Evolutionary conservation across 2,888 invertebrate species (phyloP), one percentile per base, ranked within the genome.

Genomic region (Saturnia pavonia): DNA sequence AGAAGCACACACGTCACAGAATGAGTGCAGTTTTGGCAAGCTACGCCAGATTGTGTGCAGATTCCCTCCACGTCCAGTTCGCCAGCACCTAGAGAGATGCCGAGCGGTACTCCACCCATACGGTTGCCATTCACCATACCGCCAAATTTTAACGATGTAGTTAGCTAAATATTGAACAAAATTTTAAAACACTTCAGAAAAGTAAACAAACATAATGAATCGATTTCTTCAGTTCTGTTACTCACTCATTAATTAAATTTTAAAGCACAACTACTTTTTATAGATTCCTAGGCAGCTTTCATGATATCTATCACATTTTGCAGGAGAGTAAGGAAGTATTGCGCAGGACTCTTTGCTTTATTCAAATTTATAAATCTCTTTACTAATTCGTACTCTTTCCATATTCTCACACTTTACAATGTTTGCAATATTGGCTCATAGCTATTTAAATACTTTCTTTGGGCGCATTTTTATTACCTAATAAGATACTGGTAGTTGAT

Each of bases 51-150:
- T 40, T 81, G 79, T 7, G 81, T 79, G 78, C 94, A 94, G 66
- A 93, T 82, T 0, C 93, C 93, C 73, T 93, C 92, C 9, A 94
- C 87, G 48, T 94, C 94, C 76, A 92, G 74, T 72, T 90, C 89
- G 0, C 94, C 94, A 6, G 85, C 78, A 0, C 93, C 91, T 0
- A 92, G 79, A 6, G 90, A 80, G 7, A 85, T 77, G 16, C 93
- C 94, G 8, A 94, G 82, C 0, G 94, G 93, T 0, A 91, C 87
- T 0, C 87, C 88, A 0, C 83, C 94, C 92, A 93, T 91, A 7
- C 90, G 85, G 79, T 94, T 89, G 0, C 94, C 94, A 63, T 91
- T 85, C 42, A 92, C 74, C 9, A 89, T 87, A 0, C 91, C 91
- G 0, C 91, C 82, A 0, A 94, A 79, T 69, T 92, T 91, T 68